Conservation (phyloP, 2,113 vertebrate genomes). For the Chaetura pelagica region DNA sequence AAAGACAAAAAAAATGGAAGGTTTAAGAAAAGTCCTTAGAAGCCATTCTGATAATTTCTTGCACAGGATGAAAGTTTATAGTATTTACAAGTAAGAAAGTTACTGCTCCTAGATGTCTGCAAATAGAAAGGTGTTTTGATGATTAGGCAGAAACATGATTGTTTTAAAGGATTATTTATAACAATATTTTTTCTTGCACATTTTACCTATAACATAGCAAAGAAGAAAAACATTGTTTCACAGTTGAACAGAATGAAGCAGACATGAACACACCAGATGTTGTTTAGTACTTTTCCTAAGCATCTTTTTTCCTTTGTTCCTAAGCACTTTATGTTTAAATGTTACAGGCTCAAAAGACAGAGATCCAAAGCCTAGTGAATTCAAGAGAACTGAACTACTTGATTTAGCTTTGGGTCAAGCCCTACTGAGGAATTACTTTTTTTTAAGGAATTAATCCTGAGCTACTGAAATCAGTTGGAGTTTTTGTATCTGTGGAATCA, state of each 20-base stretch:
- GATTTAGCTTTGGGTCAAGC: constrained; percentile 12
- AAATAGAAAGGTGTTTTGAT: constrained; percentile 63
- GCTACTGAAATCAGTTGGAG: background rate
- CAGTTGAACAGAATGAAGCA: constrained; percentile 47
- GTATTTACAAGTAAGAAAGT: constrained; percentile 52
- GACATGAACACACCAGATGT: constrained; percentile 26
- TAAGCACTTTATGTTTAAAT: constrained; percentile 13
- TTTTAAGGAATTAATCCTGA: background rate
- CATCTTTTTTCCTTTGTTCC: constrained; percentile 24
- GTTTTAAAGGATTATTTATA: constrained; percentile 47
- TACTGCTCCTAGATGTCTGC: constrained; percentile 61
- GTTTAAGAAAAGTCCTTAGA: constrained; percentile 58
- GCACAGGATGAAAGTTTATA: constrained; percentile 39
- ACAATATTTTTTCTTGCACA: constrained; percentile 23
- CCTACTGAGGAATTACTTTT: background rate
- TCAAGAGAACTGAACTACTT: background rate
- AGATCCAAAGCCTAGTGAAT: constrained; percentile 1
- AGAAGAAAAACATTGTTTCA: constrained; percentile 60
- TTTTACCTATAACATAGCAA: constrained; percentile 49
- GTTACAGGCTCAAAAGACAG: background rate
- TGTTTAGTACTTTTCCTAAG: constrained; percentile 31
- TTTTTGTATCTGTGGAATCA: background rate
- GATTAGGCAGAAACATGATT: constrained; percentile 60
- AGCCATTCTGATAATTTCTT: constrained; percentile 58
- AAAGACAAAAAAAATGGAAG: constrained; percentile 61